Conservation (phyloP, 1,140 invertebrate species). For the Caenorhabditis inopinata region DNA sequence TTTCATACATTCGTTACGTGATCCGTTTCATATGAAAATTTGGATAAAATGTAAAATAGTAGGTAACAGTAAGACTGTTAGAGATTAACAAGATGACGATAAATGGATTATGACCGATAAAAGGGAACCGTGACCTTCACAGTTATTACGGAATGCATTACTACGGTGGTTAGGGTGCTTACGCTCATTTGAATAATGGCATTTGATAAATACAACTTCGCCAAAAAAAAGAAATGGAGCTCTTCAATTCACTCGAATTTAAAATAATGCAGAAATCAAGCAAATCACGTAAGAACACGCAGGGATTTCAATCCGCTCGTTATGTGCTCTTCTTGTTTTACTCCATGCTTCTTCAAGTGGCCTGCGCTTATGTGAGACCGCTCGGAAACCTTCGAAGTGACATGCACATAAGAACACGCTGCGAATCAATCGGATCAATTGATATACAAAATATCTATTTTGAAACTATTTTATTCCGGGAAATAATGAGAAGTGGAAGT, state of each 20-base stretch:
- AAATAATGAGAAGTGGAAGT: background rate
- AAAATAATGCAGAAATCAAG: background rate
- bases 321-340: slow-evolving; percentile 10
- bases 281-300: background rate
- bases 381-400: background rate
- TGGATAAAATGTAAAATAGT: too few species aligned
- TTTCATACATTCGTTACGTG: too few species aligned
- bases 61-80: too few species aligned
- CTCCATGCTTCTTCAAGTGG: slow-evolving; percentile 19
- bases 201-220: too few species aligned
- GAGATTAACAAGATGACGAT: background rate
- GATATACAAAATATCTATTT: too few species aligned
- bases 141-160: background rate
- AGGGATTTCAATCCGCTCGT: background rate
- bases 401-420: background rate
- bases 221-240: background rate
- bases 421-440: too few species aligned
- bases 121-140: background rate
- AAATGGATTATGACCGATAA: background rate
- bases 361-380: background rate
- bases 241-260: background rate
- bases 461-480: background rate
- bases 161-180: too few species aligned
- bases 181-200: too few species aligned
- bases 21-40: too few species aligned